Base-by-base conservation (phyloP, 2,113 vertebrate genomes). In the Dromaius novaehollandiae region DNA sequence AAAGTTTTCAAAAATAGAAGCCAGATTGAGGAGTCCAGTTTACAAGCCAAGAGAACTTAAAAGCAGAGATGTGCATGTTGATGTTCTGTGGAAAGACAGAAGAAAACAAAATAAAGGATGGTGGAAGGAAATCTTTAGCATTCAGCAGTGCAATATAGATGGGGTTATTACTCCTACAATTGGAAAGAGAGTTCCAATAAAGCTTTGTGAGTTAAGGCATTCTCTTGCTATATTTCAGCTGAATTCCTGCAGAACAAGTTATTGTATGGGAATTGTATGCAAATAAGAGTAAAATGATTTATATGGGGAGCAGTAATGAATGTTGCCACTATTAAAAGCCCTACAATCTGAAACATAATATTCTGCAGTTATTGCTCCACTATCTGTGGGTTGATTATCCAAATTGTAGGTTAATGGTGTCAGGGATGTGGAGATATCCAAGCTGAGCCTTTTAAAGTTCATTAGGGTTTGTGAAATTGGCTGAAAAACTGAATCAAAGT, bases 221-320 rank as follows among this genome's bases (percentile, higher is more conserved):
- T 84, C 88, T 90, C 42, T 68, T 68, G 4, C 11, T 40, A 61
- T 12, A 56, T 75, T 93, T 76, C 69, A 68, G 8, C 1, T 64
- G 44, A 63, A 63, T 78, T 80, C 24, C 63, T 36, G 36, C 21
- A 44, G 28, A 88, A 32, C 1, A 78, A 88, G 2, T 46, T 55
- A 55, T 55, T 12, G 83, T 42, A 64, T 28, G n/a, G 38, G 19
- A 63, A 34, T 40, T 36, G 12, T 9, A 86, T 90, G 77, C 38
- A 94, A 88, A 95, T 53, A 6, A 69, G 9, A 36, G 9, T 26
- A 60, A 68, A 82, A 77, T 94, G 92, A 95, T 96, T 96, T 93
- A 79, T 71, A 60, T 84, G 61, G 25, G 65, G 34, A 93, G 65
- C 65, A 44, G 38, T 90, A 93, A 92, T 90, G 60, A 88, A 56